Conservation (phyloP, 2,888 invertebrate species). For the Lordiphosa fenestrarum region DNA sequence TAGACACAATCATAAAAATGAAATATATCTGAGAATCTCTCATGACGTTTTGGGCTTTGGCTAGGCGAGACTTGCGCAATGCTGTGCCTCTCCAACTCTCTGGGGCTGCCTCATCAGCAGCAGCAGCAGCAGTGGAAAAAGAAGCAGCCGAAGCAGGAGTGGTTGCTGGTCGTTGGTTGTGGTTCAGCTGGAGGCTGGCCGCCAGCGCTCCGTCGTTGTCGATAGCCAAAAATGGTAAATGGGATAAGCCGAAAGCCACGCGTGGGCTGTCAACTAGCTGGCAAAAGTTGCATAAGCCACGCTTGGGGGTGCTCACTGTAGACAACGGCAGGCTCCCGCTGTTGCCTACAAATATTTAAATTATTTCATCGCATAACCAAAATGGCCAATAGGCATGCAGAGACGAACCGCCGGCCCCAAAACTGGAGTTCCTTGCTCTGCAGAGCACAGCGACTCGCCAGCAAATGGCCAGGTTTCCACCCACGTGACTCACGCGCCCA, state of each 20-base stretch:
- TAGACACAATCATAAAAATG: slow-evolving; percentile 75
- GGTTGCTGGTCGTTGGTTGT: slow-evolving; percentile 46
- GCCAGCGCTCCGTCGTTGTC: slow-evolving; percentile 65
- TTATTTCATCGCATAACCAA: slow-evolving; percentile 72
- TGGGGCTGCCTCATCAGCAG: slow-evolving; percentile 42
- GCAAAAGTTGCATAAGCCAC: slow-evolving; percentile 59
- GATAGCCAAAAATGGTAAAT: slow-evolving; percentile 75
- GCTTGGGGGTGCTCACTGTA: slow-evolving; percentile 57
- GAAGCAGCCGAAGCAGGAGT: slow-evolving; percentile 50
- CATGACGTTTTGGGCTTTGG: slow-evolving; percentile 54
- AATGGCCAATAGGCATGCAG: slow-evolving; percentile 67
- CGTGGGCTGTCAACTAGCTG: slow-evolving; percentile 67
- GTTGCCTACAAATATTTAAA: slow-evolving; percentile 67
- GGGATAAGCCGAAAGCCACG: slow-evolving; percentile 72
- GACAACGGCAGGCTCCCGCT: slow-evolving; percentile 32
- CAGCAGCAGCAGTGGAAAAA: slow-evolving; percentile 34
- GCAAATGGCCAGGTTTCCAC: background rate
- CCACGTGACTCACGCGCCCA: slow-evolving; percentile 3
- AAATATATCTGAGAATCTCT: slow-evolving; percentile 75
- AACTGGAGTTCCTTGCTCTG: slow-evolving; percentile 14
- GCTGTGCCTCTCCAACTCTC: slow-evolving; percentile 18
- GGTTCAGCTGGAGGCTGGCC: slow-evolving; percentile 56
- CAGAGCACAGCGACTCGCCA: background rate
- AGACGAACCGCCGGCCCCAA: slow-evolving; percentile 5
- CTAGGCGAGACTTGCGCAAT: slow-evolving; percentile 60